A percentile compares a stretch with the other conserved stretches of the same genome.
Evolutionary conservation across 2,797 vertebrate genomes (phyloP).

Genomic region (Halcyon badia): DNA sequence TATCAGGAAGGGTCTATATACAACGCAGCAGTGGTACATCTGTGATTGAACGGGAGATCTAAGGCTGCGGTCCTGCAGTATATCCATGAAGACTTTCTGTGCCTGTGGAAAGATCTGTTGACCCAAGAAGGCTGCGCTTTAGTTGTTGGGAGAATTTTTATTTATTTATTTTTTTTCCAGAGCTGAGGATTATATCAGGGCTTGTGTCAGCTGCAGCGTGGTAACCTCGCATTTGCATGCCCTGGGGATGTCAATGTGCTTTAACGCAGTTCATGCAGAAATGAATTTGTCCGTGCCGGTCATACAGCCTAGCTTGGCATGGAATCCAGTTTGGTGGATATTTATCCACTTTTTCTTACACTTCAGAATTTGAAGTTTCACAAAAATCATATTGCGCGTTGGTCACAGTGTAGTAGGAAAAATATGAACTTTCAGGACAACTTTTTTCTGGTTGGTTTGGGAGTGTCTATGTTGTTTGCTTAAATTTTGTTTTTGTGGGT

Average conservation of each 20-base stretch:
- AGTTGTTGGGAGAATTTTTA: background rate
- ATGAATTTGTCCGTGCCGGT: conserved; percentile 6
- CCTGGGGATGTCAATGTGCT: conserved; percentile 48
- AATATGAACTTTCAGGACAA: background rate
- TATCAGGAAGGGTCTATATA: background rate
- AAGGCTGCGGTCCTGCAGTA: background rate
- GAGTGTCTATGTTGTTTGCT: background rate
- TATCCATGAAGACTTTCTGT: background rate
- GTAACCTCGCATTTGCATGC: conserved; percentile 49
- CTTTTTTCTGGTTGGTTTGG: background rate
- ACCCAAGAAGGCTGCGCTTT: background rate
- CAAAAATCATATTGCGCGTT: accelerated
- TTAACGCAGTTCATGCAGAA: background rate
- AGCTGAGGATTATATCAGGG: background rate
- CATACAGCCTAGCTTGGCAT: background rate
- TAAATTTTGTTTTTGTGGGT: background rate
- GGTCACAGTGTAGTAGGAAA: background rate
- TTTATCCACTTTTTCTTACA: background rate
- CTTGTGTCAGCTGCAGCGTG: conserved; percentile 24
- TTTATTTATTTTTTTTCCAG: background rate
- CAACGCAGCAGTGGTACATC: background rate
- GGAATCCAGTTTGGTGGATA: conserved; percentile 24
- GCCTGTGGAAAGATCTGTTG: conserved; percentile 1
- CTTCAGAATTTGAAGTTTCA: background rate
- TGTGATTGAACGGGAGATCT: background rate